Evolutionary conservation across 1,140 invertebrate genomes (phyloP), one percentile per base, ranked within the genome.

Genomic region (Heliconius nattereri): DNA sequence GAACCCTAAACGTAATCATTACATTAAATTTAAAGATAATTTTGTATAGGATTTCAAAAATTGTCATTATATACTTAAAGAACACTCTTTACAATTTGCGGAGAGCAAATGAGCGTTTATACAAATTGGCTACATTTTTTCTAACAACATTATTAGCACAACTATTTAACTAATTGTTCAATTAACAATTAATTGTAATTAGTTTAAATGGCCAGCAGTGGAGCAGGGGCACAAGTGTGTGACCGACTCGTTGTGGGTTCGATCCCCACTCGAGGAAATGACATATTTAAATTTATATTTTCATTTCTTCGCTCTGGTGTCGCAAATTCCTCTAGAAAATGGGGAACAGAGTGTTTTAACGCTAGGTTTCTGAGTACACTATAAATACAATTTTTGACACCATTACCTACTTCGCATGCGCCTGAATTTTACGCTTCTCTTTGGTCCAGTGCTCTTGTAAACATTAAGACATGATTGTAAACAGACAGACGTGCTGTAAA

Each of bases 401-500:
- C 2, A 23, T 57, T 20, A 7, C 13, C 5, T 45, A 40, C 52
- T 54, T 54, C 52, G 20, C 20, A n/a, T n/a, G n/a, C 20, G 52
- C 19, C 7, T 54, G 26, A 66, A 26, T 26, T 26, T 16, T 26
- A 26, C 60, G 23, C 23, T 13, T 13, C 60, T 26, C 60, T 66
- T 13, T 29, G 11, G 23, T 26, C 13, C 60, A 26, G 20, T 66
- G 11, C 26, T 66, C 23, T 66, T 66, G 11, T 66, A 66, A 66
- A 66, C 26, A 66, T 66, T 66, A 16, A 26, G 60, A 66, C 26
- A 7, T 66, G 60, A 66, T 66, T 26, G 60, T 66, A 66, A 66
- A 66, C 60, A 66, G 26, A 66, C 60, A 26, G 23, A 26, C 9
- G 60, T 66, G 60, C 6, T 29, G 23, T 66, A 16, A 29, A 66